These are phyloP conservation scores for Thalassarche chlororhynchos DNA, from an alignment of 2,113 vertebrate genomes.

Conservation along the genomic window DNA sequence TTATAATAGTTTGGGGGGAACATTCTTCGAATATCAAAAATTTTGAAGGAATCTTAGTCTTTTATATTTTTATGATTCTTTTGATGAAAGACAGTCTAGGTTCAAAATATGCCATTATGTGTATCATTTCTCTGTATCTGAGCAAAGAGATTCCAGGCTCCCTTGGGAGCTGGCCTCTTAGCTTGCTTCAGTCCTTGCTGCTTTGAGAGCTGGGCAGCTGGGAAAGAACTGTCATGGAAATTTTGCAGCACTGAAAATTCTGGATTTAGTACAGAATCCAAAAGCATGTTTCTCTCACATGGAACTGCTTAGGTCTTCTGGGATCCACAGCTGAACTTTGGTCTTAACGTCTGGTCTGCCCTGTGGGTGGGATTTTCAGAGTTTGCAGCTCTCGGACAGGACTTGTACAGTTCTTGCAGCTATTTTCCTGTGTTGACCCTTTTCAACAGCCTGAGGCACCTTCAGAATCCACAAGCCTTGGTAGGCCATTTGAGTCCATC, in stretches of 20 bases:
- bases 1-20: background rate
- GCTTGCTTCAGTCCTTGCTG: background rate
- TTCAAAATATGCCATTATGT: background rate
- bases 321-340: background rate
- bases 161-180: background rate
- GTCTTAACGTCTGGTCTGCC: background rate
- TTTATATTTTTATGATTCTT: background rate
- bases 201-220: background rate
- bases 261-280: background rate
- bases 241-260: background rate
- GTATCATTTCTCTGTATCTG: background rate
- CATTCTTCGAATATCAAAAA: background rate
- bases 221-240: background rate
- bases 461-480: background rate
- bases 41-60: background rate
- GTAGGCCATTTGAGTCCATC: background rate
- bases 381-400: background rate
- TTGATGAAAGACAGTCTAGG: background rate
- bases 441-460: background rate
- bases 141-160: background rate
- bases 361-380: background rate
- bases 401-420: background rate
- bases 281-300: background rate
- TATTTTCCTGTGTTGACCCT: background rate
- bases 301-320: background rate